Conservation (phyloP, 1,140 invertebrate species). For the Telenomus remus region DNA sequence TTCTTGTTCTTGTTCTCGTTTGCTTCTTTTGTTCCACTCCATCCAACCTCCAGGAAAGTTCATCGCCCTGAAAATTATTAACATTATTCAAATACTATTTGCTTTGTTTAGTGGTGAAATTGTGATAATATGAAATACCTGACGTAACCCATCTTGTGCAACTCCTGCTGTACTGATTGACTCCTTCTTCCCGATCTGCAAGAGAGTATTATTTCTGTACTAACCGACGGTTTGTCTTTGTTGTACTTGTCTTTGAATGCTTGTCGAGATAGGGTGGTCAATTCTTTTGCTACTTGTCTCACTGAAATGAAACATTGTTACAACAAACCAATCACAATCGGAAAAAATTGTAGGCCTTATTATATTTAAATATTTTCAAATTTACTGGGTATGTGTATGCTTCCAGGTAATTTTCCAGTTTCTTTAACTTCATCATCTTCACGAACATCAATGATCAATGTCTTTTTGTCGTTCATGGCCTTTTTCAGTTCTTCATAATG, state of each 20-base stretch:
- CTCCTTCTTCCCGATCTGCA: conserved; percentile 79
- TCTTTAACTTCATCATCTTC: conserved; percentile 80
- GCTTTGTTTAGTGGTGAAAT: conserved; percentile 1
- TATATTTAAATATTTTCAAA: too few species aligned
- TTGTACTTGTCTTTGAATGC: conserved; percentile 73
- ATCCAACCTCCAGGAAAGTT: conserved; percentile 45
- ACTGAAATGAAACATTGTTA: conserved; percentile 59
- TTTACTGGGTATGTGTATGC: conserved; percentile 83
- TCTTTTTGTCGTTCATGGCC: conserved; percentile 67
- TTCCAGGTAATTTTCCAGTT: conserved; percentile 80
- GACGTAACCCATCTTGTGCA: conserved; percentile 77
- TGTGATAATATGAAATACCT: conserved; percentile 70
- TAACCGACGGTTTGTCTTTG: conserved; percentile 75
- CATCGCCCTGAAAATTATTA: conserved; percentile 27
- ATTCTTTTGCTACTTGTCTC: conserved; percentile 62
- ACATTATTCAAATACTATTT: conserved; percentile 2
- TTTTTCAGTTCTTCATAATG: conserved; percentile 68
- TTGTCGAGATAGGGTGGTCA: conserved; percentile 61
- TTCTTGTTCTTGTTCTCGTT: conserved; percentile 35
- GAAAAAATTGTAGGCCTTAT: too few species aligned
- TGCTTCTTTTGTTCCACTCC: too few species aligned
- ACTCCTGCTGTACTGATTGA: conserved; percentile 76
- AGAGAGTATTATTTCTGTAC: conserved; percentile 79
- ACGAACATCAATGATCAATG: conserved; percentile 80
- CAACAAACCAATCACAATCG: conserved; percentile 3